Conservation (phyloP, 2,113 vertebrate species). For the Taxidea taxus region DNA sequence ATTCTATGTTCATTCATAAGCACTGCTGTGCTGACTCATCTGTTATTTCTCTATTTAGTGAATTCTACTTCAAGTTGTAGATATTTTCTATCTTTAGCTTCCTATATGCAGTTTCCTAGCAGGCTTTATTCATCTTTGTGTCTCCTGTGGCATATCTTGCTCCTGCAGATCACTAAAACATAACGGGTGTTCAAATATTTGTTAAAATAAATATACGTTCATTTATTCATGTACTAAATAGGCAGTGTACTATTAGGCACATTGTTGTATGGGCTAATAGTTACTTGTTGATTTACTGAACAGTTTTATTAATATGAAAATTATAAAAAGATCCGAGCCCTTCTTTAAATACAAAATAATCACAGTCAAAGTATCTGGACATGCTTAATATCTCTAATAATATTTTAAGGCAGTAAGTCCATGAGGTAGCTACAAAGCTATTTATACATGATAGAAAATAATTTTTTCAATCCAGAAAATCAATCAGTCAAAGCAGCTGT, state of each 20-base stretch:
- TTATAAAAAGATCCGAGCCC: not conserved
- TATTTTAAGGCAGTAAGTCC: not conserved
- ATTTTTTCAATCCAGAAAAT: not conserved
- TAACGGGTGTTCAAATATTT: not conserved
- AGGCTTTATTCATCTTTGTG: not conserved
- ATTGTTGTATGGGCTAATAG: not conserved
- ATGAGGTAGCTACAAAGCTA: not conserved
- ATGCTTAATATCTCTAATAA: not conserved
- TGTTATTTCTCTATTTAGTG: not conserved
- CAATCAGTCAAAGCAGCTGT: not conserved
- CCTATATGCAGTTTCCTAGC: not conserved
- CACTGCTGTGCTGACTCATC: not conserved
- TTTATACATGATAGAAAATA: not conserved
- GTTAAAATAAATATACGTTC: not conserved
- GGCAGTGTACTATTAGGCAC: not conserved
- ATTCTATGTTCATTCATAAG: not conserved
- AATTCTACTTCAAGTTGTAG: not conserved
- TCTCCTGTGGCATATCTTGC: not conserved
- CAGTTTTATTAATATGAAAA: not conserved
- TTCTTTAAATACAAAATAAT: not conserved
- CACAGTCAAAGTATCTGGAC: not conserved
- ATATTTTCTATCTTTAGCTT: not conserved
- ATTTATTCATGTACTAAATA: not conserved
- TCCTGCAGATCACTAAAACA: not conserved
- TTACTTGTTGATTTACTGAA: not conserved